Evolutionary conservation across 2,888 invertebrate species (phyloP), one percentile per base, ranked within the genome.

Genomic region (Mythimna loreyi): DNA sequence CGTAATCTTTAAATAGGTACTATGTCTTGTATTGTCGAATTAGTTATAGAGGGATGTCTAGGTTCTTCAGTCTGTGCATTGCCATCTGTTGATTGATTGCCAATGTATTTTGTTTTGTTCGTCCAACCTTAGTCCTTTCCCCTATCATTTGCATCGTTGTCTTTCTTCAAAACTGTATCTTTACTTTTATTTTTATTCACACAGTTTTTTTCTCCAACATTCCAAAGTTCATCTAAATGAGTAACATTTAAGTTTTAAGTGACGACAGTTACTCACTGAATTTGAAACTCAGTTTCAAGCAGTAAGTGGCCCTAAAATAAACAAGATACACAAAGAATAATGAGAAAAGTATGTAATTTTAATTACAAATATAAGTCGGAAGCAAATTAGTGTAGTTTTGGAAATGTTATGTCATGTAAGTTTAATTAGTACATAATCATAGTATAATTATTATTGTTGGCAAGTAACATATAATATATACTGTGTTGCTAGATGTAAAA

Each of bases 381-480:
- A 80, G 64, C 78, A 68, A 80, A 72, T 81, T 57, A 60, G 53
- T 73, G 72, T 67, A 60, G 69, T 81, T 75, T 81, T 72, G 63
- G 73, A 81, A 84, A 81, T 81, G 80, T 85, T 74, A 83, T 86
- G 87, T 86, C 86, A 81, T 88, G 89, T 89, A 62, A 72, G 69
- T 78, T 74, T 87, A 88, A 89, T 87, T 85, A 86, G 72, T 80
- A 87, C 81, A 86, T 77, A 85, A 83, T 87, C 85, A 84, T 80
- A 75, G 61, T 69, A 65, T 67, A 75, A 75, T 68, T 77, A 77
- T 84, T 82, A 83, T 85, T 77, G 72, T 67, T 75, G 72, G 80
- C 68, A 72, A 81, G 64, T 73, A 64, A 82, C 75, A 77, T 75
- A 80, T 82, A 75, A 75, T 65, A 77, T 79, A 78, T 75, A 78